phyloP scores from a whole-genome alignment of 1,140 invertebrate species.

The Bicyclus anynana region DNA sequence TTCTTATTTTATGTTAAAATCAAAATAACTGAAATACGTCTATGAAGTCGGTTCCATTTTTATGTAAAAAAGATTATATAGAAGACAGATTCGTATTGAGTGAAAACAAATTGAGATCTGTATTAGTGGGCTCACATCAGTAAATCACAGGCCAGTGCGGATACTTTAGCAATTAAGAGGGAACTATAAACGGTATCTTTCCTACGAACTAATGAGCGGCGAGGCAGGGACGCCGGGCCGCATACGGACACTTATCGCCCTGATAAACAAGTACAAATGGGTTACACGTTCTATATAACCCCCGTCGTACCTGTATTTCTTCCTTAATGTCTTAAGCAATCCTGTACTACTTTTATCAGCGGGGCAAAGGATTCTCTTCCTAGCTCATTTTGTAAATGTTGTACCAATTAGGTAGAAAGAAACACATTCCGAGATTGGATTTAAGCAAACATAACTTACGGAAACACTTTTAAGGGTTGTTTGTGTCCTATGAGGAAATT shows the following conservation, averaged over 20 bases:
- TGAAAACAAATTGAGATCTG: slow-evolving; percentile 7
- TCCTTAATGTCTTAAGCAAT: slow-evolving; percentile 58
- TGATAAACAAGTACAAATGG: slow-evolving; percentile 69
- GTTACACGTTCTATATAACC: slow-evolving; percentile 54
- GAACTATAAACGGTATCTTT: slow-evolving; percentile 55
- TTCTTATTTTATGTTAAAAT: too few relatives aligned
- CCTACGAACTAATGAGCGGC: slow-evolving; percentile 56
- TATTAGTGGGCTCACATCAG: slow-evolving; percentile 32
- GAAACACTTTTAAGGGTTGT: background rate
- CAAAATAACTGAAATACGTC: too few relatives aligned
- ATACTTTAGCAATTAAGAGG: slow-evolving; percentile 60
- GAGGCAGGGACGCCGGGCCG: slow-evolving; percentile 41
- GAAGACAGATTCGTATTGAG: too few relatives aligned
- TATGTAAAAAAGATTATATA: too few relatives aligned
- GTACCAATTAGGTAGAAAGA: slow-evolving; percentile 31
- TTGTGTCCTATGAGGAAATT: background rate
- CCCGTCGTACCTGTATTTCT: slow-evolving; percentile 45
- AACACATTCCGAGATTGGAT: slow-evolving; percentile 4
- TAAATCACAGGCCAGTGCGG: slow-evolving; percentile 43
- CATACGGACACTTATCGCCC: slow-evolving; percentile 54
- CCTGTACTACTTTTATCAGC: slow-evolving; percentile 52
- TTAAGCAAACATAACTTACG: background rate
- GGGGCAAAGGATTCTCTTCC: slow-evolving; percentile 37
- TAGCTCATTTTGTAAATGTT: slow-evolving; percentile 48
- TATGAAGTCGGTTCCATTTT: too few relatives aligned